These are phyloP conservation scores for Embiotoca jacksoni DNA, from an alignment of 2,113 vertebrate genomes.

Conservation along the genomic window DNA sequence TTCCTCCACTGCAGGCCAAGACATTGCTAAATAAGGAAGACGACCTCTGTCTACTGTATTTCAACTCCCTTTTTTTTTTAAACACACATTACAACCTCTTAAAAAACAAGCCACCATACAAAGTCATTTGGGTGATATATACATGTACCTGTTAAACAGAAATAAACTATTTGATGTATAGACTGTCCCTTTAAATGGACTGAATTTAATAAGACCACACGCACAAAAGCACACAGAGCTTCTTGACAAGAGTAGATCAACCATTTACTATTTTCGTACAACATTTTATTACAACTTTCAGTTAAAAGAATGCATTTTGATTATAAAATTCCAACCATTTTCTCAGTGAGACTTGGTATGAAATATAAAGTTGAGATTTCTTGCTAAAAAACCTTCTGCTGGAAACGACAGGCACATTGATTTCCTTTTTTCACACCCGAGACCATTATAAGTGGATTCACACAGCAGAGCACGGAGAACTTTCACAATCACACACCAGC, in stretches of 20 bases:
- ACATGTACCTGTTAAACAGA: not conserved
- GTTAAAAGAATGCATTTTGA: slow-evolving; percentile 48
- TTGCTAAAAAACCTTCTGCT: slow-evolving; percentile 24
- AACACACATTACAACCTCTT: too few species aligned
- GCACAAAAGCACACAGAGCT: slow-evolving; percentile 1
- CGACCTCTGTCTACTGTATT: not conserved
- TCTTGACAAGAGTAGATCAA: slow-evolving; percentile 31
- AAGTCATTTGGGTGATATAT: not conserved
- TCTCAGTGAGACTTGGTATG: slow-evolving; percentile 42
- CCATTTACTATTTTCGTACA: slow-evolving; percentile 52
- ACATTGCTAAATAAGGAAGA: slow-evolving; percentile 70
- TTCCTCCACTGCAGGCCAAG: slow-evolving; percentile 26
- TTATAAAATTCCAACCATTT: slow-evolving; percentile 61
- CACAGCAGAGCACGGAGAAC: slow-evolving; percentile 38
- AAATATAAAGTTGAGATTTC: slow-evolving; percentile 61
- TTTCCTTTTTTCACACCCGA: slow-evolving; percentile 28
- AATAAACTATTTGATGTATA: too few species aligned
- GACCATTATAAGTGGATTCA: slow-evolving; percentile 32
- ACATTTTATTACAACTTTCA: slow-evolving; percentile 51
- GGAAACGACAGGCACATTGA: slow-evolving; percentile 64
- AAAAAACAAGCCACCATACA: not conserved
- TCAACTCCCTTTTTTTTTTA: not conserved
- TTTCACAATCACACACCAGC: slow-evolving; percentile 32
- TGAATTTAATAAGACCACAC: too few species aligned
- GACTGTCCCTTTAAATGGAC: too few species aligned